phyloP scores from a whole-genome alignment of 2,888 invertebrate genomes.

The Agrotis ipsilon region DNA sequence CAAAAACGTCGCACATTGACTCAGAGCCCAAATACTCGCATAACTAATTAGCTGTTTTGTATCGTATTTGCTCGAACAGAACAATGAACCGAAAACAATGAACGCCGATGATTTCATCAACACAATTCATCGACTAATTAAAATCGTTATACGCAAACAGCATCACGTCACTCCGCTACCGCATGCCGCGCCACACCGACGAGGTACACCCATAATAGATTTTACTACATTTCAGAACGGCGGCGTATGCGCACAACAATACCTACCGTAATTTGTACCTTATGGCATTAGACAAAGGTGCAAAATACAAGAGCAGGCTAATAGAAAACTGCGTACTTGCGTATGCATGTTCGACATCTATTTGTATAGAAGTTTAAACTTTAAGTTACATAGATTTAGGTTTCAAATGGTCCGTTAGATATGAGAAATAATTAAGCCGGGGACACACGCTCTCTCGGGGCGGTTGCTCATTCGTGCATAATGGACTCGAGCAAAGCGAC shows the following conservation, averaged over 20 bases:
- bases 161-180: constrained; percentile 81
- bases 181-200: constrained; percentile 80
- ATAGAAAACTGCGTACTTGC: constrained; percentile 71
- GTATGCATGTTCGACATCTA: constrained; percentile 69
- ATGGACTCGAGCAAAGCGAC: constrained; percentile 85
- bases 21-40: constrained; percentile 15
- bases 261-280: constrained; percentile 57
- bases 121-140: constrained; percentile 77
- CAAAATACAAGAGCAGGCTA: constrained; percentile 55
- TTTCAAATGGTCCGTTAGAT: constrained; percentile 58
- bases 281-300: constrained; percentile 48
- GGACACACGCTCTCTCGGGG: constrained; percentile 89
- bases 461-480: constrained; percentile 90
- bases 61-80: constrained; percentile 37
- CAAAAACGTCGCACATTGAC: not conserved
- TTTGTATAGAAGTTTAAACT: constrained; percentile 72
- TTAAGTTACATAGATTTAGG: constrained; percentile 64
- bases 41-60: constrained; percentile 44
- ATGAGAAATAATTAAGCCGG: constrained; percentile 82
- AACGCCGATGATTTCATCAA: constrained; percentile 77
- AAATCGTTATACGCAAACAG: constrained; percentile 81
- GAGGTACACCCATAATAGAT: constrained; percentile 89
- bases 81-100: constrained; percentile 68
- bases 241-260: constrained; percentile 58
- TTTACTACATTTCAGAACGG: constrained; percentile 67